Conservation (phyloP, 2,797 vertebrate genomes). For the Loris lydekkerianus region DNA sequence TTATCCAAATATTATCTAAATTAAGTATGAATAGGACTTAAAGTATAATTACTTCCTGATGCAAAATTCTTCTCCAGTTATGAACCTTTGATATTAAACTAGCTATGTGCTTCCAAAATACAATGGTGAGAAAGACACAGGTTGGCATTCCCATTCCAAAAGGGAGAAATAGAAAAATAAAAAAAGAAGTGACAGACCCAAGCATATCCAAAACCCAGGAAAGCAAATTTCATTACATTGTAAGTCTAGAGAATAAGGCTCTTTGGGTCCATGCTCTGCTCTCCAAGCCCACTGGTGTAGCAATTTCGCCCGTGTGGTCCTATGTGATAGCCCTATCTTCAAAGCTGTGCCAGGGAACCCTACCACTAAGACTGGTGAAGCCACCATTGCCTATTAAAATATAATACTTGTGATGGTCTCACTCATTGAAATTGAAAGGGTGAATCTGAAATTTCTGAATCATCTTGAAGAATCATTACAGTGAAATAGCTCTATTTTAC, state of each 20-base stretch:
- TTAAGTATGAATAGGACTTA: background rate
- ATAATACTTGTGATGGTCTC: background rate
- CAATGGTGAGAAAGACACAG: background rate
- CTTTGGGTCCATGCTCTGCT: background rate
- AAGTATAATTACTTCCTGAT: background rate
- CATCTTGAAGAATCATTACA: background rate
- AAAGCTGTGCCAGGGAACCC: background rate
- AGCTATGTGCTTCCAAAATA: background rate
- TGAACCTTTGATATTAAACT: background rate
- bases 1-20: background rate
- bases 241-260: background rate
- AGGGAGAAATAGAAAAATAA: background rate
- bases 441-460: background rate
- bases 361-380: too few relatives aligned
- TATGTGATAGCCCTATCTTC: background rate
- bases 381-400: background rate
- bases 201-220: background rate
- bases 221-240: background rate
- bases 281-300: background rate
- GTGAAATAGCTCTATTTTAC: background rate
- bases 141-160: background rate
- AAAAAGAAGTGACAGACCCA: too few relatives aligned
- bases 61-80: background rate
- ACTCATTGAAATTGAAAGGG: background rate
- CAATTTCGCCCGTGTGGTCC: too few relatives aligned